Base-by-base conservation (phyloP, 1,140 invertebrate species). In the Bombus breviceps region DNA sequence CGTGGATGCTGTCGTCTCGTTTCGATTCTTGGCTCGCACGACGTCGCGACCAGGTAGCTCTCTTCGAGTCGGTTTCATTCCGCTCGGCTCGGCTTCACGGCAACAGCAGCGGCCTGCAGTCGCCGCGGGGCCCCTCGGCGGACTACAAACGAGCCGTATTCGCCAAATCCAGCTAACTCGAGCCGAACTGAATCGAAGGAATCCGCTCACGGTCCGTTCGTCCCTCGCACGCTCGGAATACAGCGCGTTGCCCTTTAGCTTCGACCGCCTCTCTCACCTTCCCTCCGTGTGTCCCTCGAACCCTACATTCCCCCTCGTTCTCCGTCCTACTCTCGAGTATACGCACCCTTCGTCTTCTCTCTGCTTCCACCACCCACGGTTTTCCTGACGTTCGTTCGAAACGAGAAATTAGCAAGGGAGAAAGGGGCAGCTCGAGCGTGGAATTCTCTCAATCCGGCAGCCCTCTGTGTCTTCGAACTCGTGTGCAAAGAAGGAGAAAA, bases 131-230 rank as follows among this genome's bases (percentile, higher is more conserved):
- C 82, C 69, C 74, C 83, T 90, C 91, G 91, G 92, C 90, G 74
- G 82, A 92, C 91, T 93, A 93, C 92, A 93, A 93, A 93, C 94
- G 92, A 93, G 92, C 89, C 91, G 91, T 93, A 89, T 92, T 94
- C 93, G 90, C 91, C 93, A 93, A 93, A 93, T 93, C 92, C 92
- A 93, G 92, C 92, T 93, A 93, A 93, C 93, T 93, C 93, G 91
- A 93, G 91, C 89, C 87, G 90, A 93, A 93, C 91, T 93, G 93
- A 93, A 93, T 93, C 92, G 90, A 92, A 94, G 93, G 92, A 94
- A 94, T 93, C 90, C 89, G 83, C 90, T 91, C 82, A 25, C 32
- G 41, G 89, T 74, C 73, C 41, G 66, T 64, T 71, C 72, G 76
- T 71, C 78, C 81, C 53, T 69, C 64, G 37, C 66, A 64, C 86